Base-by-base conservation (phyloP, 1,140 invertebrate species). In the Drosophila virilis region DNA sequence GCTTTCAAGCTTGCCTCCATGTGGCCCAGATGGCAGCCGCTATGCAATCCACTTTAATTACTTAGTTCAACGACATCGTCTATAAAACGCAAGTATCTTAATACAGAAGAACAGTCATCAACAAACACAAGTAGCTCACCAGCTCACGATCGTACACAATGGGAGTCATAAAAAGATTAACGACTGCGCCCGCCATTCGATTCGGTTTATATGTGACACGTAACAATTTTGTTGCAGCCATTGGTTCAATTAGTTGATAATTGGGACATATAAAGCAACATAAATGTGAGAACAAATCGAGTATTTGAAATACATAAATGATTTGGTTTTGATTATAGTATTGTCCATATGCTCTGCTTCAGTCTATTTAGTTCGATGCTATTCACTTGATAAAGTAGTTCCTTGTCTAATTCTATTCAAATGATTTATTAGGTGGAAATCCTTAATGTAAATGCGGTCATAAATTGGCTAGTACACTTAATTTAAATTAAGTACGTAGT, bases 101-200 rank as follows among this genome's bases (percentile, higher is more conserved):
- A 60, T 32, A 38, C 42, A 35, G 55, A 22, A 60, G 59, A 57
- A 43, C n/a, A 48, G 38, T 32, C 51, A 68, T 38, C 60, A 33
- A 52, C 43, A 62, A 82, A 83, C 80, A 82, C 80, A 76, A 37
- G 76, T 76, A 84, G 80, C 80, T n/a, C n/a, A 59, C 35, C 57
- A 43, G 37, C 69, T 66, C 58, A 45, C 38, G 58, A 33, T 69
- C 66, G 28, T 10, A 35, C 50, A 75, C 67, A 75, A 64, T 75
- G 72, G 17, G 33, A 62, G 68, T 52, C 66, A 57, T 74, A 55
- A 74, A 74, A 74, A 74, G 66, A 70, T 74, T 70, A 70, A 74
- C 58, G 67, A 74, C 66, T 71, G 43, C 51, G 51, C 51, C 57
- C 46, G 59, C 45, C 35, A 70, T 74, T 64, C 67, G 46, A 58